Percentiles rank a stretch among this genome's conserved stretches.
Evolutionary conservation across 1,140 invertebrate genomes (phyloP).

Genomic region (Drosophila obscura): DNA sequence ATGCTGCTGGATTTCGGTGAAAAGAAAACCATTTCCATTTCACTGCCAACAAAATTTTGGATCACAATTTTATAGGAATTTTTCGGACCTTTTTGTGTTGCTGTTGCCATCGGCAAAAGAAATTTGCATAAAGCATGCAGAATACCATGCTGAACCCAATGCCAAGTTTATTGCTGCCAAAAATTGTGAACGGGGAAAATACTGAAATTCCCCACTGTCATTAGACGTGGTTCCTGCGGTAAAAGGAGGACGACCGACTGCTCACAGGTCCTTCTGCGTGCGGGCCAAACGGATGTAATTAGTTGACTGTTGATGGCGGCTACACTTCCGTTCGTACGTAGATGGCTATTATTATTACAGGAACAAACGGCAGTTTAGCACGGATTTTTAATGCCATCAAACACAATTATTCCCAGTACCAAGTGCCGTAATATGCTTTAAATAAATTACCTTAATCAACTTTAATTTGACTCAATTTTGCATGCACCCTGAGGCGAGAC

Average conservation of each 20-base stretch:
- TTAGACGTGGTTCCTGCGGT: constrained; percentile 9
- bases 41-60: constrained; percentile 22
- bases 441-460: constrained; percentile 48
- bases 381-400: constrained; percentile 50
- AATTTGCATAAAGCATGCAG: constrained; percentile 50
- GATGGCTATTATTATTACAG: constrained; percentile 54
- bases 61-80: constrained; percentile 30
- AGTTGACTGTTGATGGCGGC: constrained; percentile 32
- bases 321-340: constrained; percentile 42
- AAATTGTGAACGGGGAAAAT: constrained; percentile 3
- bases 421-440: not conserved
- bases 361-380: constrained; percentile 36
- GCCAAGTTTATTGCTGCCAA: constrained; percentile 50
- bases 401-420: constrained; percentile 43
- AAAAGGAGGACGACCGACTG: not conserved
- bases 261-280: constrained; percentile 18
- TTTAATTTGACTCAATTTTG: constrained; percentile 52
- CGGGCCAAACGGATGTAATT: constrained; percentile 65
- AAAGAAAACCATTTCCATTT: constrained; percentile 23
- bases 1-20: constrained; percentile 18
- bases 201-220: constrained; percentile 14
- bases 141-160: not conserved
- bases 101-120: not conserved
- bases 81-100: constrained; percentile 5
- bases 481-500: constrained; percentile 12